Evolutionary conservation across 2,113 vertebrate genomes (phyloP).

Genomic region (Turdus rufiventris): DNA sequence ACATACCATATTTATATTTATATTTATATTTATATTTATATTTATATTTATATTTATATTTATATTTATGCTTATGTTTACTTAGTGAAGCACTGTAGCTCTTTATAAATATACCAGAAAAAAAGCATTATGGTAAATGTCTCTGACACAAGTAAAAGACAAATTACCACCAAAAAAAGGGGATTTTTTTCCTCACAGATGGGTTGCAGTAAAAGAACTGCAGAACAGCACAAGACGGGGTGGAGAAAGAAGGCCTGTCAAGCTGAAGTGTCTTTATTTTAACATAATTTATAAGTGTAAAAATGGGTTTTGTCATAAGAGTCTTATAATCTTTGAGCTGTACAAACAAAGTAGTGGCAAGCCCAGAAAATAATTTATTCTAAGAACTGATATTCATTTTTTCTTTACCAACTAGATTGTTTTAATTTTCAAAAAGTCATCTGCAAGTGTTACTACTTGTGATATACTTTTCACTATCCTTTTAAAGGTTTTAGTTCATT

Average conservation of each 20-base stretch:
- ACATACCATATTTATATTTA: not conserved
- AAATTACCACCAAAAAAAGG: not conserved
- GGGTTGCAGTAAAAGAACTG: not conserved
- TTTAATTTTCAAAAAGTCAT: not conserved
- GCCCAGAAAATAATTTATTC: not conserved
- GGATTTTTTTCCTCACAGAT: not conserved
- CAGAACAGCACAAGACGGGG: not conserved
- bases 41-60: not conserved
- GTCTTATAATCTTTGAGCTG: not conserved
- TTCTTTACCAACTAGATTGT: not conserved
- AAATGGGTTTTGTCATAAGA: not conserved
- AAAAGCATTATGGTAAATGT: rapidly evolving
- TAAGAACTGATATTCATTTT: not conserved
- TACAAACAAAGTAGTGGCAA: not conserved
- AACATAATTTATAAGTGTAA: not conserved
- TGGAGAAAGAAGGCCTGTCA: not conserved
- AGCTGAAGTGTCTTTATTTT: not conserved
- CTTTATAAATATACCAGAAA: not conserved
- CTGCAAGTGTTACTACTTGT: not conserved
- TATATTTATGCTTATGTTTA: not conserved
- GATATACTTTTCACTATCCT: not conserved
- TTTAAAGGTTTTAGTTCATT: not conserved
- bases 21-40: not conserved
- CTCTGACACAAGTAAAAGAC: not conserved
- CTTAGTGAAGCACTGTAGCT: not conserved